A percentile compares a stretch with the other conserved stretches of the same genome.
These are phyloP conservation scores for Agrotis ipsilon DNA, from an alignment of 2,888 invertebrate genomes.

Conservation along the genomic window DNA sequence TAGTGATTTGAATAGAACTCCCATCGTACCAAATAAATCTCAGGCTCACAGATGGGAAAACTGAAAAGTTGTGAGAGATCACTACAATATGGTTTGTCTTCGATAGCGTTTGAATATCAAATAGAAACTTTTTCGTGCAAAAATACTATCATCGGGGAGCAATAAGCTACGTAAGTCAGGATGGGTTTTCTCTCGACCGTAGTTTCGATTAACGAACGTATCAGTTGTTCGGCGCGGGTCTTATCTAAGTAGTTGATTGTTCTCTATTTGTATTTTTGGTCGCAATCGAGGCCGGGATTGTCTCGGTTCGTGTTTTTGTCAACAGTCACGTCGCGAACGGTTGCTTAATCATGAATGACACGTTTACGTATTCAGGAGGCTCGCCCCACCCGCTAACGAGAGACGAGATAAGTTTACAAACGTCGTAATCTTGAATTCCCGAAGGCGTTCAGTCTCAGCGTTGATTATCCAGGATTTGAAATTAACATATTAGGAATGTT, in stretches of 20 bases:
- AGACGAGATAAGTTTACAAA: conserved; percentile 89
- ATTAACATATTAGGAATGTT: conserved; percentile 86
- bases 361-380: conserved; percentile 88
- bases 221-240: conserved; percentile 51
- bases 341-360: conserved; percentile 89
- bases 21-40: conserved; percentile 53
- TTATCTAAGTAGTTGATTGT: conserved; percentile 62
- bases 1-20: conserved; percentile 50
- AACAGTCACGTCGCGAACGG: conserved; percentile 83
- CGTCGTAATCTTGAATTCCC: conserved; percentile 87
- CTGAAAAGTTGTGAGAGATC: conserved; percentile 52
- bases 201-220: conserved; percentile 56
- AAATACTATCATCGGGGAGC: conserved; percentile 25
- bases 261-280: conserved; percentile 66
- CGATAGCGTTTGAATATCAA: conserved; percentile 50
- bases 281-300: conserved; percentile 72
- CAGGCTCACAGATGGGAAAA: conserved; percentile 44
- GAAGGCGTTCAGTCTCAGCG: conserved; percentile 83
- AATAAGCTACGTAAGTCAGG: conserved; percentile 25
- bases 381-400: conserved; percentile 87
- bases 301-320: conserved; percentile 81
- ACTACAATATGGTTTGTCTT: conserved; percentile 36
- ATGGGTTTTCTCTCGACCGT: conserved; percentile 38
- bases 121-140: conserved; percentile 27
- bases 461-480: conserved; percentile 88